Evolutionary conservation across 2,113 vertebrate species (phyloP).

Genomic region (Passerina amoena): DNA sequence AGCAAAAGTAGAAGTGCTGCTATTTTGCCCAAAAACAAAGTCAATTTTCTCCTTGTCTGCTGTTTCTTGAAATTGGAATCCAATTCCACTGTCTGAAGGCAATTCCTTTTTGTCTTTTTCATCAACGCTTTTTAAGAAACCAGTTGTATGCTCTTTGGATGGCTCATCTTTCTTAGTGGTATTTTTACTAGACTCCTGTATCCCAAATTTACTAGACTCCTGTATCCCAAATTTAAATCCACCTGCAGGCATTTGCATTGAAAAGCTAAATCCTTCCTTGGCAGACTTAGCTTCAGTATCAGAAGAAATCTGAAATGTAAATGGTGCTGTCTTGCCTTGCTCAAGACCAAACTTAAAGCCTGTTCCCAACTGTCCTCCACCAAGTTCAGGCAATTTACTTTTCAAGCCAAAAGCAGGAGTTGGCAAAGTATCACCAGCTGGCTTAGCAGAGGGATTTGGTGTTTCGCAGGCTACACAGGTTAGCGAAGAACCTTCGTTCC

Average conservation of each 20-base stretch:
- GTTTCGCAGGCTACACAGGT: slow-evolving; percentile 77
- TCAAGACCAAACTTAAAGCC: slow-evolving; percentile 87
- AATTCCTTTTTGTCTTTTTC: slow-evolving; percentile 81
- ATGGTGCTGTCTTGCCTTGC: slow-evolving; percentile 72
- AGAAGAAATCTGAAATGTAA: slow-evolving; percentile 76
- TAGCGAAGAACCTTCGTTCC: slow-evolving; percentile 75
- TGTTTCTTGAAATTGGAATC: slow-evolving; percentile 31
- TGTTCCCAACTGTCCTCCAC: slow-evolving; percentile 71
- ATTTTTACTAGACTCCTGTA: slow-evolving; percentile 77
- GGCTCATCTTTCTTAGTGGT: slow-evolving; percentile 36
- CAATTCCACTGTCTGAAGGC: neutral
- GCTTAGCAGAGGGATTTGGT: slow-evolving; percentile 77
- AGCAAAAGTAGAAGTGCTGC: slow-evolving; percentile 83
- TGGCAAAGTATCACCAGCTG: slow-evolving; percentile 43
- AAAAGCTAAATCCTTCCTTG: slow-evolving; percentile 83
- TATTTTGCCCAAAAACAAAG: slow-evolving; percentile 80
- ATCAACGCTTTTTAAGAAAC: slow-evolving; percentile 74
- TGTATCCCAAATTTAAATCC: slow-evolving; percentile 91
- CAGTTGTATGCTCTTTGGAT: slow-evolving; percentile 61
- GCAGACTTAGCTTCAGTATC: slow-evolving; percentile 68
- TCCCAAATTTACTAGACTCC: slow-evolving; percentile 85
- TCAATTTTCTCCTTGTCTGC: slow-evolving; percentile 64
- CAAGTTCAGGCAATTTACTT: slow-evolving; percentile 66
- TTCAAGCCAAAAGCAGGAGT: slow-evolving; percentile 74
- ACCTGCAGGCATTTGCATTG: slow-evolving; percentile 68